Evolutionary conservation across 2,113 vertebrate genomes (phyloP).

Genomic region (Oncorhynchus kisutch): DNA sequence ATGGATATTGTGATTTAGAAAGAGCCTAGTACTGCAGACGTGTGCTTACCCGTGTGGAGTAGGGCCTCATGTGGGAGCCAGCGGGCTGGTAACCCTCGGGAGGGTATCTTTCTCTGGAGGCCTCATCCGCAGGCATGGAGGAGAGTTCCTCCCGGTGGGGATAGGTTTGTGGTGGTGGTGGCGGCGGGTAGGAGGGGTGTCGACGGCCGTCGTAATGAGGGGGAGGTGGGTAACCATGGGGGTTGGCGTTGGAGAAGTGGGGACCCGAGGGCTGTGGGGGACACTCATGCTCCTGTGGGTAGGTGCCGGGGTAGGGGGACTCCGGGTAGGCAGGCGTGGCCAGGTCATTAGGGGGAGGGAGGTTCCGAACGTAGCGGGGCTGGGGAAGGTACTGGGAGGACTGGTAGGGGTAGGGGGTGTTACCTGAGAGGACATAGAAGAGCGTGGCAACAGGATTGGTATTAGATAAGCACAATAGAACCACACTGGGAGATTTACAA

Average conservation of each 20-base stretch:
- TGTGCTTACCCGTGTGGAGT: conserved; percentile 58
- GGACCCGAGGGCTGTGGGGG: conserved; percentile 79
- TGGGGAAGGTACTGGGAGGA: conserved; percentile 78
- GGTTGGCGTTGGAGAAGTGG: conserved; percentile 73
- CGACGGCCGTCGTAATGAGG: conserved; percentile 86
- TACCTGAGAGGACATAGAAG: conserved; percentile 67
- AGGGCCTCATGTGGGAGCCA: conserved; percentile 83
- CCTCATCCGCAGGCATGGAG: conserved; percentile 81
- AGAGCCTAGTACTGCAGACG: neutral
- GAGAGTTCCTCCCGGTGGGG: conserved; percentile 84
- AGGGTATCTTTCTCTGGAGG: conserved; percentile 80
- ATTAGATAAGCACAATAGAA: neutral
- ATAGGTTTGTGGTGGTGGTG: conserved; percentile 81
- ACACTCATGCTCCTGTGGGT: conserved; percentile 81
- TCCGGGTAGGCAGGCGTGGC: conserved; percentile 84
- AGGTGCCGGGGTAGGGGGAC: conserved; percentile 78
- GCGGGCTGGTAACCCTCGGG: conserved; percentile 85
- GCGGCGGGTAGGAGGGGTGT: conserved; percentile 80
- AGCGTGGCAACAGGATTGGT: neutral
- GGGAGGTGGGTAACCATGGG: conserved; percentile 75
- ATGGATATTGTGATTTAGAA: neutral
- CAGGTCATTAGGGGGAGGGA: conserved; percentile 75
- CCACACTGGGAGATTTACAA: neutral
- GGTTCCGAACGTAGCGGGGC: conserved; percentile 78
- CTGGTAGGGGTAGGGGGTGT: conserved; percentile 81